Conservation (phyloP, 2,113 vertebrate species). For the human (Homo sapiens) region DNA sequence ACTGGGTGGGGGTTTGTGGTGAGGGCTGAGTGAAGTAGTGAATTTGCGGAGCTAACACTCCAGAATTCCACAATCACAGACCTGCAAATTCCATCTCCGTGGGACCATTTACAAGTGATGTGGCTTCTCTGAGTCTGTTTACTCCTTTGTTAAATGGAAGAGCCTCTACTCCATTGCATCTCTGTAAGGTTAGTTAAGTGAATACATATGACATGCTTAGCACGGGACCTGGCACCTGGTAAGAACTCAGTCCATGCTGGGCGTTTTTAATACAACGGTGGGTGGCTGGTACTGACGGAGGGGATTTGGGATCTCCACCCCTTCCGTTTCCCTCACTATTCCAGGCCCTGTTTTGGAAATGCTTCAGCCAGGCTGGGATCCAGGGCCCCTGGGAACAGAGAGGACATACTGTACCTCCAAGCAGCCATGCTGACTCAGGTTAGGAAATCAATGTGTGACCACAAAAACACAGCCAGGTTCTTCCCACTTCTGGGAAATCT, state of each 20-base stretch:
- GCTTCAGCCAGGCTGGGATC: conserved; percentile 28
- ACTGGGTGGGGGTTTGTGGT: too few species aligned
- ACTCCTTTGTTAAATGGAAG: not conserved
- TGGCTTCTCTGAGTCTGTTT: not conserved
- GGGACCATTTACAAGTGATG: not conserved
- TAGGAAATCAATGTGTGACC: conserved; percentile 66
- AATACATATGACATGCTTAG: not conserved
- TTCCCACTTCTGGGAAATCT: conserved; percentile 53
- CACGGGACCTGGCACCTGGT: not conserved
- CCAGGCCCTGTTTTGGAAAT: conserved; percentile 51
- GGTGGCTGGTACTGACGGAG: not conserved
- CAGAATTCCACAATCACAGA: not conserved
- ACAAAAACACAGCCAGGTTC: conserved; percentile 14
- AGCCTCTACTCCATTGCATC: not conserved
- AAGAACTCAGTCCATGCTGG: not conserved
- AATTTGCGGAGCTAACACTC: not conserved
- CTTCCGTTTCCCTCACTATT: not conserved
- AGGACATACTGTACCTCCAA: conserved; percentile 50
- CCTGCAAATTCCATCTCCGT: not conserved
- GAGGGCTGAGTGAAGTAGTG: not conserved
- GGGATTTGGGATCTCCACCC: not conserved
- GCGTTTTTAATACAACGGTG: not conserved
- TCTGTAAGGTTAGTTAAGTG: not conserved
- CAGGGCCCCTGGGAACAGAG: conserved; percentile 6
- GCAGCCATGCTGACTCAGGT: conserved; percentile 55